These are phyloP conservation scores for Cichlasoma orientale DNA, from an alignment of 2,797 vertebrate species.

Conservation along the genomic window DNA sequence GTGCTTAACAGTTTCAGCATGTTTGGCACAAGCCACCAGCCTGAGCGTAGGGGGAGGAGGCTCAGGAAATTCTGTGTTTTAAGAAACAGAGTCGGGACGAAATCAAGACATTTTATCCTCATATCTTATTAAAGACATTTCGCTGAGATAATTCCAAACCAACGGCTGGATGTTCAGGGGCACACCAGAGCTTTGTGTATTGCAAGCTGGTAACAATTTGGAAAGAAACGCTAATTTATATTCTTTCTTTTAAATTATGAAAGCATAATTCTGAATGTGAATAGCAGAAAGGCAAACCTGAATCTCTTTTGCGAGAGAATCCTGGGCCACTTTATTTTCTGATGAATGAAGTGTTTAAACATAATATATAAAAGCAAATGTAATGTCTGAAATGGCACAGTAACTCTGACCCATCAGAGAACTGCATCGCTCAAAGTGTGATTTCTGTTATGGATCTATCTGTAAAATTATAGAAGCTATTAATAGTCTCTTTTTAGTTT, in stretches of 20 bases:
- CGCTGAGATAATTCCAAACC: constrained; percentile 46
- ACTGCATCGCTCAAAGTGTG: constrained; percentile 13
- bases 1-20: constrained; percentile 90
- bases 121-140: constrained; percentile 68
- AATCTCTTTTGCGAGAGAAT: background rate
- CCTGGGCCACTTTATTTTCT: background rate
- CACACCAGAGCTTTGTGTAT: constrained; percentile 57
- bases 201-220: constrained; percentile 53
- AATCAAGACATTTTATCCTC: constrained; percentile 73
- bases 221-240: constrained; percentile 48
- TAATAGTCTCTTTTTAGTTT: constrained; percentile 65
- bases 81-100: constrained; percentile 70
- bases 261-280: constrained; percentile 33
- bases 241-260: constrained; percentile 13
- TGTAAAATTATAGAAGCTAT: constrained; percentile 59
- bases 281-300: constrained; percentile 38
- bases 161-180: constrained; percentile 31
- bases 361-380: constrained; percentile 16
- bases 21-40: constrained; percentile 84
- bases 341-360: constrained; percentile 40
- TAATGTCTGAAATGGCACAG: constrained; percentile 15
- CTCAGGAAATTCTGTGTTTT: constrained; percentile 78
- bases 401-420: constrained; percentile 31
- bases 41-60: constrained; percentile 53
- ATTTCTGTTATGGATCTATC: constrained; percentile 39